phyloP scores from a whole-genome alignment of 2,113 vertebrate species.

The Phylloscopus trochiloides region DNA sequence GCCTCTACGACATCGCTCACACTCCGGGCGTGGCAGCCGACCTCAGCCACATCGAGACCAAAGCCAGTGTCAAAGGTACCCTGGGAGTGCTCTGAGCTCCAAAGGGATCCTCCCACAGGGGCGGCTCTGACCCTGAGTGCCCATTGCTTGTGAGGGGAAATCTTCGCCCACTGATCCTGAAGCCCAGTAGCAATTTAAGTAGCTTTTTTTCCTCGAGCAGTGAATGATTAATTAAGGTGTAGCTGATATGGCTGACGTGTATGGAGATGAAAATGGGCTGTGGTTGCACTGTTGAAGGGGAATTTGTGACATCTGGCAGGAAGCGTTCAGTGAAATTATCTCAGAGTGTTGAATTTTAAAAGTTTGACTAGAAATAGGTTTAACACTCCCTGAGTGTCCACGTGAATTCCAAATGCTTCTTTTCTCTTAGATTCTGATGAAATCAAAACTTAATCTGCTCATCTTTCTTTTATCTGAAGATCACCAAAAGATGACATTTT shows the following conservation, averaged over 20 bases:
- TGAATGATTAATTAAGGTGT: neutral
- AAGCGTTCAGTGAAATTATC: neutral
- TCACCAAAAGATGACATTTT: neutral
- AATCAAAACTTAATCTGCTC: neutral
- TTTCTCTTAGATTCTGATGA: neutral
- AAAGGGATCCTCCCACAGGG: fast-evolving
- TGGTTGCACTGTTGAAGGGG: neutral
- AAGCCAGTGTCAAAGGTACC: slow-evolving; percentile 86
- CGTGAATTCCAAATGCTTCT: neutral
- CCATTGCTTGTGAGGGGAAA: fast-evolving
- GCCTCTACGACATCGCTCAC: slow-evolving; percentile 92
- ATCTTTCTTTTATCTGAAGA: neutral
- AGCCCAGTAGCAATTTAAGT: neutral
- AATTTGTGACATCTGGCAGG: neutral
- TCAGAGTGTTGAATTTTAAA: neutral
- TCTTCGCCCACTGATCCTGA: neutral
- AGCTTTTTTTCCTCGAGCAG: neutral
- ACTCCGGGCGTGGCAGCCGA: slow-evolving; percentile 94
- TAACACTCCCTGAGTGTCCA: fast-evolving
- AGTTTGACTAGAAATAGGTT: neutral
- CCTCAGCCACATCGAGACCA: slow-evolving; percentile 96
- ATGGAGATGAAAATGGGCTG: neutral
- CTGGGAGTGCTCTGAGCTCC: fast-evolving
- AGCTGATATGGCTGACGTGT: neutral
- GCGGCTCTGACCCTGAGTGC: fast-evolving